Evolutionary conservation across 2,888 invertebrate species (phyloP), one percentile per base, ranked within the genome.

Genomic region (Lasioglossum vierecki): DNA sequence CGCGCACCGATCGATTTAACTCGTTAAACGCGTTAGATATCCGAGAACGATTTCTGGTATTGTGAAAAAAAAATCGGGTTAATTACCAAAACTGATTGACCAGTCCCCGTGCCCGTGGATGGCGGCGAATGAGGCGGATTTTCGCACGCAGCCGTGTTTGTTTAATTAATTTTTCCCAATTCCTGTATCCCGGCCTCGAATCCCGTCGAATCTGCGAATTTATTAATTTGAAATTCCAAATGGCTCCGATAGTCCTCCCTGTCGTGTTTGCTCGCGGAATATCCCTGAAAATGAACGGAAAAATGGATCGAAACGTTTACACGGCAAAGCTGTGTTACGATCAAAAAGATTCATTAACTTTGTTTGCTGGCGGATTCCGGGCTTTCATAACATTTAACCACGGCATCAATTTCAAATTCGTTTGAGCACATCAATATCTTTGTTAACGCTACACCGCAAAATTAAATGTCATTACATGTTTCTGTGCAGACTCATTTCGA

Each of bases 201-300:
- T 68, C 39, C 22, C 68, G 35, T 35, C 39, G 68, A 68, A 39
- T 68, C 35, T 4, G 68, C 22, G 68, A 35, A 68, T 68, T 68
- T 39, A 39, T 68, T 35, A 35, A 68, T 66, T 66, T 66, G 35
- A 66, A 66, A 66, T 66, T 66, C 66, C 66, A 35, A 66, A 66
- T 18, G 30, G 35, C 1, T 3, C 35, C 30, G 35, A 35, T 18
- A 18, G 35, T 35, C 35, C 35, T 66, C 1, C 66, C 6, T 18
- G 35, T 30, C 35, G 30, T 66, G 15, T 66, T 66, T 66, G 66
- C 15, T 35, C 30, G 35, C 18, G 66, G 3, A 35, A 18, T 66
- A 18, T 35, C 66, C 2, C 35, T 30, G 66, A 15, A 35, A 35
- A 66, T 18, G 66, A 35, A 66, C 35, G 66, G 66, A 66, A 66